Percentiles rank a stretch among this genome's conserved stretches.
These are phyloP conservation scores for Macrobrachium rosenbergii DNA, from an alignment of 1,140 invertebrate species.

Conservation along the genomic window DNA sequence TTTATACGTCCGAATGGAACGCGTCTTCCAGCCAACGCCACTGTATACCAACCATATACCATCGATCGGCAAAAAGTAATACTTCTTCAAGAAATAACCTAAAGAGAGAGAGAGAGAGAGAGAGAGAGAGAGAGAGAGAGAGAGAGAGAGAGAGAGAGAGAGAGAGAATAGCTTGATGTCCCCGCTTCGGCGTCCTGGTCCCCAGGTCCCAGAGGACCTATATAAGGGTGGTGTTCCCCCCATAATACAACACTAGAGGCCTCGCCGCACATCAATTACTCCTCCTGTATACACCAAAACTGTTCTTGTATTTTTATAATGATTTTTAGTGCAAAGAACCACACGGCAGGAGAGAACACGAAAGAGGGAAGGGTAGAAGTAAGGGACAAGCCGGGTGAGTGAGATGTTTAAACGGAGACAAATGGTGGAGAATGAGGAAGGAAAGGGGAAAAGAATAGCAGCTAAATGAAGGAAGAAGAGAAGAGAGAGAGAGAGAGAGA, in stretches of 20 bases:
- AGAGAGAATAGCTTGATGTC: too few species aligned
- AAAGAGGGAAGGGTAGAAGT: neutral
- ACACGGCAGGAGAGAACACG: neutral
- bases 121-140: too few species aligned
- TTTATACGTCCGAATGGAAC: too few species aligned
- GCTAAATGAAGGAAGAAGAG: neutral
- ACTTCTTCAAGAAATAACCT: too few species aligned
- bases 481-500: neutral
- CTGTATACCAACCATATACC: too few species aligned
- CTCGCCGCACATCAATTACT: constrained; percentile 14
- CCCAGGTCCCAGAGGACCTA: constrained; percentile 7
- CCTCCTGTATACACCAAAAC: constrained; percentile 8
- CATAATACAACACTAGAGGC: constrained; percentile 13
- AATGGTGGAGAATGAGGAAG: neutral
- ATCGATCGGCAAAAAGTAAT: too few species aligned
- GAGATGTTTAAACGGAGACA: neutral
- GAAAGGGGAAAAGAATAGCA: neutral
- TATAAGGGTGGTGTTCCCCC: neutral
- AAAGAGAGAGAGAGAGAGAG: too few species aligned
- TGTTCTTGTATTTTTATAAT: neutral
- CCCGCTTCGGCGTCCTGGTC: neutral
- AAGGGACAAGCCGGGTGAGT: neutral
- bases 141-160: too few species aligned
- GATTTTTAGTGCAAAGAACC: neutral
- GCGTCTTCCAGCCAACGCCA: too few species aligned